Conservation (phyloP, 2,888 invertebrate species). For the Microctonus aethiopoides region DNA sequence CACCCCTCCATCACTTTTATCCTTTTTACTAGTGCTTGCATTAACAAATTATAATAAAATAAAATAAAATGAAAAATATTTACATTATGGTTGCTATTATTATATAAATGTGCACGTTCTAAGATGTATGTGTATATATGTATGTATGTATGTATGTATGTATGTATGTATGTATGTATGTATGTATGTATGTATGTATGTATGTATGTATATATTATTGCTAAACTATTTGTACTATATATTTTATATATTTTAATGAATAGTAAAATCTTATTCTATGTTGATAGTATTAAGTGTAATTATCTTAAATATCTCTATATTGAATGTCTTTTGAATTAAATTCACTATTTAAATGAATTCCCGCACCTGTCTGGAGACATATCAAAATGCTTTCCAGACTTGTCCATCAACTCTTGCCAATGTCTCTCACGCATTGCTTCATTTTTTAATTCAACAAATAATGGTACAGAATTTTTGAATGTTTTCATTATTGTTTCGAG, state of each 20-base stretch:
- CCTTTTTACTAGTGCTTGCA: slow-evolving; percentile 2
- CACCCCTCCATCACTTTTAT: slow-evolving; percentile 24
- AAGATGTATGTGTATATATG: no score
- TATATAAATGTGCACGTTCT: no score
- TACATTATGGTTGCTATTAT: no score
- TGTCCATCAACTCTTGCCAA: slow-evolving; percentile 89
- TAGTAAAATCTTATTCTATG: background rate
- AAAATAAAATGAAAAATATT: background rate
- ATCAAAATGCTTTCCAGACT: slow-evolving; percentile 84
- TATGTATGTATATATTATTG: no score
- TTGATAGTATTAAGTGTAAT: no score
- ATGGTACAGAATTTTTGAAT: slow-evolving; percentile 86
- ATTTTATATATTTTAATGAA: no score
- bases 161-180: no score
- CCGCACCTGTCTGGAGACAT: slow-evolving; percentile 79
- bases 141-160: no score
- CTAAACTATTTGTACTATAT: no score
- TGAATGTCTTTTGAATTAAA: background rate
- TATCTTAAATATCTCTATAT: slow-evolving; percentile 8
- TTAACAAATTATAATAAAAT: slow-evolving; percentile 7
- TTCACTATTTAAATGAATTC: slow-evolving; percentile 19
- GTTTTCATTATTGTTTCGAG: slow-evolving; percentile 88
- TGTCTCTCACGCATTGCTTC: slow-evolving; percentile 91
- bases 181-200: no score
- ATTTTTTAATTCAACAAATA: slow-evolving; percentile 91